phyloP scores from a whole-genome alignment of 2,888 invertebrate species.

The Galerucella pusilla region DNA sequence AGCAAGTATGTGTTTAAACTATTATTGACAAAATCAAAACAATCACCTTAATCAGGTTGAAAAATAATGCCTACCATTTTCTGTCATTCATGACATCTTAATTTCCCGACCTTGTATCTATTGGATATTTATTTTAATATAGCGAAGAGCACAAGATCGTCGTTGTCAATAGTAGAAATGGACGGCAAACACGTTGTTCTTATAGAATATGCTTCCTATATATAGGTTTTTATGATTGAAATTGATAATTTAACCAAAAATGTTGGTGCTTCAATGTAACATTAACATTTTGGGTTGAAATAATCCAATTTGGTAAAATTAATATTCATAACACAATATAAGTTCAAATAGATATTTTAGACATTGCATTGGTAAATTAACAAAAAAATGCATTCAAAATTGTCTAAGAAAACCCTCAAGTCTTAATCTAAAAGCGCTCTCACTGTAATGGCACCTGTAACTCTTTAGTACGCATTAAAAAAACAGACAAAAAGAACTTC shows the following conservation, averaged over 20 bases:
- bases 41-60: too few species aligned
- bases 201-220: background rate
- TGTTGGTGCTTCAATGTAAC: background rate
- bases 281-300: background rate
- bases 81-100: too few species aligned
- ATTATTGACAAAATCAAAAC: too few species aligned
- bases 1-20: too few species aligned
- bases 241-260: background rate
- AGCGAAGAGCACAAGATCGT: too few species aligned
- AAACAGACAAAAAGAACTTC: slow-evolving; percentile 27
- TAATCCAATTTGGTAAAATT: background rate
- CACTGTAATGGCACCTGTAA: slow-evolving; percentile 15
- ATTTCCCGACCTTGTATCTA: too few species aligned
- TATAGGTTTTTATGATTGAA: background rate
- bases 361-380: slow-evolving; percentile 6
- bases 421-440: slow-evolving; percentile 13
- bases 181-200: background rate
- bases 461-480: slow-evolving; percentile 10
- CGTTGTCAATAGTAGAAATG: too few species aligned
- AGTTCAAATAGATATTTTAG: background rate
- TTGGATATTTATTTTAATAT: too few species aligned
- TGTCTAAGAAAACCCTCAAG: slow-evolving; percentile 15
- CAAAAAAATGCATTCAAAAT: background rate
- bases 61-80: too few species aligned
- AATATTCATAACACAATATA: background rate